phyloP scores from a whole-genome alignment of 2,113 vertebrate genomes.

The Ia io region DNA sequence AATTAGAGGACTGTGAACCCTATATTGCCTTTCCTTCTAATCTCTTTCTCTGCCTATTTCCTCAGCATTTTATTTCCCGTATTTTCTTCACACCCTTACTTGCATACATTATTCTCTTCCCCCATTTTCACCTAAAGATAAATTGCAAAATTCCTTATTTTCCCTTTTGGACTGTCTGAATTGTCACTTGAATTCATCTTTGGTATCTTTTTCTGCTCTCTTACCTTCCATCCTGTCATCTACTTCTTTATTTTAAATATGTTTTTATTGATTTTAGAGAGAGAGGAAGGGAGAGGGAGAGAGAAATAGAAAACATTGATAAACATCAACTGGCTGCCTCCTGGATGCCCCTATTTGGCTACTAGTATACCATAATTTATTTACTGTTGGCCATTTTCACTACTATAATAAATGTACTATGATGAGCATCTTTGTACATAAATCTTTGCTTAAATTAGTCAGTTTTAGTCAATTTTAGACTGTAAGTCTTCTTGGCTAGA shows the following conservation, averaged over 20 bases:
- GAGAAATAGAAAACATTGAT: no score
- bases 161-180: neutral
- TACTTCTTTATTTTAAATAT: neutral
- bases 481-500: slow-evolving; percentile 15
- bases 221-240: neutral
- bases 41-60: neutral
- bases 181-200: neutral
- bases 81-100: neutral
- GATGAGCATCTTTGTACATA: neutral
- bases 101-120: neutral
- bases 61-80: neutral
- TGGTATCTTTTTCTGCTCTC: neutral
- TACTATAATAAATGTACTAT: neutral
- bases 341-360: neutral
- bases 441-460: slow-evolving; percentile 42
- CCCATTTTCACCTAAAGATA: neutral
- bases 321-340: no score
- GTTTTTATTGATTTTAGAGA: no score
- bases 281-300: no score
- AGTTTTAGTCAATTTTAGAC: slow-evolving; percentile 43
- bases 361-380: neutral
- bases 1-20: neutral
- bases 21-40: neutral
- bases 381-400: slow-evolving; percentile 15
- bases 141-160: neutral